A percentile compares a stretch with the other conserved stretches of the same genome.
Conservation (phyloP, 2,113 vertebrate genomes). For the Sapayoa aenigma region DNA sequence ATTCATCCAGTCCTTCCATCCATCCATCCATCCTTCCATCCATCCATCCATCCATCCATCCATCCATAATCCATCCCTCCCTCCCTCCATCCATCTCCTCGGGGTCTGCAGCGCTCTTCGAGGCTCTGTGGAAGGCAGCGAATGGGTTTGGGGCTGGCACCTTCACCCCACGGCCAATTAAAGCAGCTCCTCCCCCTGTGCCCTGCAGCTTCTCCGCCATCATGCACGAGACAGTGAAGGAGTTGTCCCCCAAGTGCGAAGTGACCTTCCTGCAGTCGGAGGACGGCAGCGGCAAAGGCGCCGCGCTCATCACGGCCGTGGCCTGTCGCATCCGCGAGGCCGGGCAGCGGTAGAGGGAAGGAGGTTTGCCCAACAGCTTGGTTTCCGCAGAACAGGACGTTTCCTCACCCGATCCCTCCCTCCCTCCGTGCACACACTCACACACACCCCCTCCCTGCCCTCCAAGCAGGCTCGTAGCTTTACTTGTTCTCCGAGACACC, state of each 20-base stretch:
- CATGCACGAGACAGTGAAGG: slow-evolving; percentile 85
- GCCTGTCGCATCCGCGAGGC: slow-evolving; percentile 87
- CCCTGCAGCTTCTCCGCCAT: slow-evolving; percentile 84
- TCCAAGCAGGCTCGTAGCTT: slow-evolving; percentile 23
- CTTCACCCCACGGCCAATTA: accelerated
- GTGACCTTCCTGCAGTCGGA: slow-evolving; percentile 92
- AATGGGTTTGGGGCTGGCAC: neutral
- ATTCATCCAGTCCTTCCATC: too few species aligned
- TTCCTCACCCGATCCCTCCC: neutral
- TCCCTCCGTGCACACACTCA: neutral
- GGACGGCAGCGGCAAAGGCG: slow-evolving; percentile 95
- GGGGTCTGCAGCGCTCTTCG: accelerated
- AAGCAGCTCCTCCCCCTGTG: neutral
- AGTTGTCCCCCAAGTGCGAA: slow-evolving; percentile 86
- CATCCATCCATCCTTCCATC: neutral
- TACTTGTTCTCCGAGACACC: neutral
- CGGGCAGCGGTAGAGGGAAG: slow-evolving; percentile 67
- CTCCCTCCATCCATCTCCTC: neutral
- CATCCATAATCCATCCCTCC: neutral
- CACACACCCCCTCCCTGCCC: neutral
- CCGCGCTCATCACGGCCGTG: slow-evolving; percentile 93
- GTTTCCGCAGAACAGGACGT: neutral
- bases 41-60: neutral
- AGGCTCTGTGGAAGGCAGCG: accelerated
- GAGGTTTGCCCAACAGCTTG: neutral